Evolutionary conservation across 2,113 vertebrate genomes (phyloP).

Genomic region (Arvicanthis niloticus): DNA sequence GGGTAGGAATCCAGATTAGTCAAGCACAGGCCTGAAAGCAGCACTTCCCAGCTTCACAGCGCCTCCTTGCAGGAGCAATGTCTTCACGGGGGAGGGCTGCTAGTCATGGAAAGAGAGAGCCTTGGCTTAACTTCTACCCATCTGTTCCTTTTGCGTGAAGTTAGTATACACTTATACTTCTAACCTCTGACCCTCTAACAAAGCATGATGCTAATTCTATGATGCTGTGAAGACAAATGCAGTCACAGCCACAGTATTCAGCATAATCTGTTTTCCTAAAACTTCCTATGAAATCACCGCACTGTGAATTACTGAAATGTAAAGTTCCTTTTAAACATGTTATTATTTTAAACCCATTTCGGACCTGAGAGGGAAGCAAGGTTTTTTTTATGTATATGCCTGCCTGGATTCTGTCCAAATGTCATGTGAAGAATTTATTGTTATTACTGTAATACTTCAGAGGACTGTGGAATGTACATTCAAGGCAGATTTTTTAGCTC

Average conservation of each 20-base stretch:
- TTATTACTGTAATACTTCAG: conserved; percentile 81
- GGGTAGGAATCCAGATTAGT: neutral
- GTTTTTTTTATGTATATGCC: conserved; percentile 54
- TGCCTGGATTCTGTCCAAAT: conserved; percentile 59
- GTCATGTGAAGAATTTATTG: conserved; percentile 85
- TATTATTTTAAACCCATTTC: neutral
- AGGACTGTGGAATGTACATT: conserved; percentile 81
- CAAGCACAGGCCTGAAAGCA: neutral
- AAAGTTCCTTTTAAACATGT: conserved; percentile 22
- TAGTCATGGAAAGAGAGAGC: neutral
- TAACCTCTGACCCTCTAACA: neutral
- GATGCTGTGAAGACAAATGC: neutral
- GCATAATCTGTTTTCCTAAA: neutral
- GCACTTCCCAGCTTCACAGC: neutral
- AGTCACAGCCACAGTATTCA: neutral
- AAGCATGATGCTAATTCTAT: neutral
- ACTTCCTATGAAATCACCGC: neutral
- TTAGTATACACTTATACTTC: neutral
- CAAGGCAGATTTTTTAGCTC: conserved; percentile 71
- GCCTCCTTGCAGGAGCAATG: accelerated
- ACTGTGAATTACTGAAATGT: neutral
- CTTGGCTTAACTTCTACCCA: neutral
- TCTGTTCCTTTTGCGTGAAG: neutral
- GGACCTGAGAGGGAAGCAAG: conserved; percentile 60
- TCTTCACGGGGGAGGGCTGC: neutral